Evolutionary conservation across 2,113 vertebrate species (phyloP).

Genomic region (human (Homo sapiens)): DNA sequence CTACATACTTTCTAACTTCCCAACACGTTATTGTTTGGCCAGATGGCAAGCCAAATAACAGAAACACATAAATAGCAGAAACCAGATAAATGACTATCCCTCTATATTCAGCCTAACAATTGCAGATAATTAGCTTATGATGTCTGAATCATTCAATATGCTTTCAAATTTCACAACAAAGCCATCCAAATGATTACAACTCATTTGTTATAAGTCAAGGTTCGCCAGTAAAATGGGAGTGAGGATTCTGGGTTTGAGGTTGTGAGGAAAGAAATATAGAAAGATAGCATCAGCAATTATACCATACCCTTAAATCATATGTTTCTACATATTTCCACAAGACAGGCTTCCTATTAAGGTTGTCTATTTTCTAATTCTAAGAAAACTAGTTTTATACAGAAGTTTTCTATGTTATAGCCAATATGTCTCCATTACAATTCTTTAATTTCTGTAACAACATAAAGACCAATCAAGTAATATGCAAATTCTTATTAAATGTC

Average conservation of each 20-base stretch:
- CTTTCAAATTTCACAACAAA: constrained; percentile 66
- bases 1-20: not conserved
- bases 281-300: constrained; percentile 76
- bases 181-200: constrained; percentile 44
- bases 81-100: constrained; percentile 49
- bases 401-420: not conserved
- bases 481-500: not conserved
- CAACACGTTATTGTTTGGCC: not conserved
- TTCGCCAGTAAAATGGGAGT: not conserved
- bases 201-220: constrained; percentile 62
- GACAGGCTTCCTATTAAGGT: constrained; percentile 53
- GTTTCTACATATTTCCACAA: constrained; percentile 49
- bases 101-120: constrained; percentile 59
- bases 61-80: constrained; percentile 45
- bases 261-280: not conserved
- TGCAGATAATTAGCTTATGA: constrained; percentile 67
- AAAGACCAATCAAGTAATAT: constrained; percentile 2
- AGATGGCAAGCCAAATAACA: constrained; percentile 52
- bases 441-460: not conserved
- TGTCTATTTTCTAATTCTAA: constrained; percentile 60
- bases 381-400: constrained; percentile 51
- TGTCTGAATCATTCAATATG: constrained; percentile 45
- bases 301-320: not conserved
- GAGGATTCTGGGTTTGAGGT: not conserved
- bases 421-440: not conserved